phyloP scores from a whole-genome alignment of 2,113 vertebrate genomes.

The Scalopus aquaticus region DNA sequence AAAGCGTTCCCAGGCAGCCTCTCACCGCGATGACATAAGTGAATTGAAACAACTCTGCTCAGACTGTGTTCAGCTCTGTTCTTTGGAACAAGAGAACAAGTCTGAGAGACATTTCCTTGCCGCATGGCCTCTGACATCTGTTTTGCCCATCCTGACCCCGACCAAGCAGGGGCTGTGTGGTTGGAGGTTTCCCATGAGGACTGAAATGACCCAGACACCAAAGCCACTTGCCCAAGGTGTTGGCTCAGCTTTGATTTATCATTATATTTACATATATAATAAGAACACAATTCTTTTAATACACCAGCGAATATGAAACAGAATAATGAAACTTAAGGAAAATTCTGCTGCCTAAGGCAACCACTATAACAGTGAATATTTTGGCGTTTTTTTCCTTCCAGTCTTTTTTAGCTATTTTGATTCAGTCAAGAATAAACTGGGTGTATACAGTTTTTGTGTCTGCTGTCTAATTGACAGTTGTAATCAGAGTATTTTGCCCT shows the following conservation, averaged over 20 bases:
- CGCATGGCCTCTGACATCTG: background rate
- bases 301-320: conserved; percentile 2
- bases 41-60: background rate
- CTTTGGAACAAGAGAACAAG: background rate
- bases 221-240: background rate
- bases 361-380: background rate
- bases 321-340: conserved; percentile 17
- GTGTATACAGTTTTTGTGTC: background rate
- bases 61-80: background rate
- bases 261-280: no score
- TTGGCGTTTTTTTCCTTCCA: background rate
- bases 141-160: background rate
- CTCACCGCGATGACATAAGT: background rate
- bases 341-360: background rate
- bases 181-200: background rate
- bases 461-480: background rate
- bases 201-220: conserved; percentile 25
- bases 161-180: background rate
- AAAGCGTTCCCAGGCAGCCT: background rate
- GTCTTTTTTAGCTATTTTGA: conserved; percentile 33
- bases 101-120: background rate
- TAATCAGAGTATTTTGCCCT: background rate
- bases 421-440: background rate
- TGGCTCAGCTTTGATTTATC: background rate
- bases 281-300: background rate